Conservation (phyloP, 53 echinoderm and acorn worm genomes). For the Apostichopus leukothele region DNA sequence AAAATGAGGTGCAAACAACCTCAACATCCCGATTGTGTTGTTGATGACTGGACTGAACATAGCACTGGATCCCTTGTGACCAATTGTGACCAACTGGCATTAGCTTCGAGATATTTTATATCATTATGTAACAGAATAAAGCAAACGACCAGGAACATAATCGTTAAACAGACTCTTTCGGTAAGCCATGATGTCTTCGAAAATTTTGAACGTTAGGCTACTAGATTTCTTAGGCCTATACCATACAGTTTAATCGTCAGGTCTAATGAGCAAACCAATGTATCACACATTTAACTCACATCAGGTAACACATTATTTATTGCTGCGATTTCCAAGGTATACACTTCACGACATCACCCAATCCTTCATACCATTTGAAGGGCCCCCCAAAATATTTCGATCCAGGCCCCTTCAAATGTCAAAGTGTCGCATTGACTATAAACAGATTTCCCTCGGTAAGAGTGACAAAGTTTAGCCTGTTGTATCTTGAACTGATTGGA, state of each 20-base stretch:
- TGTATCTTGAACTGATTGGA: slow-evolving; percentile 16
- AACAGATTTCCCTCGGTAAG: slow-evolving; percentile 27
- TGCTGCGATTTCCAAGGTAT: not conserved
- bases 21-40: too few relatives aligned
- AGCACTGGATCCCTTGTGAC: too few relatives aligned
- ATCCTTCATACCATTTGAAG: not conserved
- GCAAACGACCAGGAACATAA: too few relatives aligned
- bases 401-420: slow-evolving; percentile 31
- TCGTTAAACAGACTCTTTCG: too few relatives aligned
- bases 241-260: too few relatives aligned
- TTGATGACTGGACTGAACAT: too few relatives aligned
- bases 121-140: too few relatives aligned
- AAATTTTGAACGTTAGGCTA: not conserved
- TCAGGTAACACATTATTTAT: slow-evolving; percentile 23
- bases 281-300: slow-evolving; percentile 2
- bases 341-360: slow-evolving; percentile 2
- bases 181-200: too few relatives aligned
- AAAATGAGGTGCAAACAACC: too few relatives aligned
- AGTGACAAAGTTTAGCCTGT: slow-evolving; percentile 10
- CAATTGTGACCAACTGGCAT: too few relatives aligned
- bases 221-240: not conserved
- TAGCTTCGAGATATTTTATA: too few relatives aligned
- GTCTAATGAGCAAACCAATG: not conserved
- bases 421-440: slow-evolving; percentile 30
- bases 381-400: slow-evolving; percentile 37